These are phyloP conservation scores for Neotragus pygmaeus DNA, from an alignment of 2,113 vertebrate species.

Conservation along the genomic window DNA sequence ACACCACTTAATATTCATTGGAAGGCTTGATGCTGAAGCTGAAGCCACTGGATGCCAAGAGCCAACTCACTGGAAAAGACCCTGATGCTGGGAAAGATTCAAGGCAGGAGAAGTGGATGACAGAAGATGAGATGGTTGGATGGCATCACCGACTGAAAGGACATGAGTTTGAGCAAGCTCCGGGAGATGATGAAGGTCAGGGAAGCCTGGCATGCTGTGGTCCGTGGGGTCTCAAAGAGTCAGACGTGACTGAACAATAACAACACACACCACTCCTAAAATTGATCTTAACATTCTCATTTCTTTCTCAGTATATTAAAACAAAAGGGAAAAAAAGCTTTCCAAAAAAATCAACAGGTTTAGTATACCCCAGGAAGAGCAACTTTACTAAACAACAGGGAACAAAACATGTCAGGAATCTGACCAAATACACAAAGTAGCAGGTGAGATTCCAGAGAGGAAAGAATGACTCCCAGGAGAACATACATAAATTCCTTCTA, in stretches of 20 bases:
- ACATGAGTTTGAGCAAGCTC: not conserved
- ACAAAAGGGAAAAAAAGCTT: conserved; percentile 18
- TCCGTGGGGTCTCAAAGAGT: not conserved
- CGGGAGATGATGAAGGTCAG: not conserved
- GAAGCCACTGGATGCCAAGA: not conserved
- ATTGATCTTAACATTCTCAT: conserved; percentile 32
- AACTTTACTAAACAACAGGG: conserved; percentile 64
- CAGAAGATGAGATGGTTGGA: not conserved
- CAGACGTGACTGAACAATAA: not conserved
- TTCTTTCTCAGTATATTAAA: conserved; percentile 48
- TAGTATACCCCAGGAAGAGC: conserved; percentile 66
- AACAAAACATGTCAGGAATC: conserved; percentile 46
- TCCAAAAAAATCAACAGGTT: conserved; percentile 20
- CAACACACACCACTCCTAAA: conserved; percentile 48
- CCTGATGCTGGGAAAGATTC: not conserved
- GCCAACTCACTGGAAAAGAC: accelerated
- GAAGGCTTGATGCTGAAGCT: not conserved
- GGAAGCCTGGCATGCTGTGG: not conserved
- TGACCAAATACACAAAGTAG: conserved; percentile 73
- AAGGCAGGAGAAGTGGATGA: not conserved
- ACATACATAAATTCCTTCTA: conserved; percentile 75
- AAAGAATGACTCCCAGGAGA: conserved; percentile 39
- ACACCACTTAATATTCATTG: not conserved
- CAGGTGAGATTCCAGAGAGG: conserved; percentile 56
- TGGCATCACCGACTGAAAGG: not conserved